phyloP scores from a whole-genome alignment of 2,797 vertebrate species.

The Propithecus perrieri region DNA sequence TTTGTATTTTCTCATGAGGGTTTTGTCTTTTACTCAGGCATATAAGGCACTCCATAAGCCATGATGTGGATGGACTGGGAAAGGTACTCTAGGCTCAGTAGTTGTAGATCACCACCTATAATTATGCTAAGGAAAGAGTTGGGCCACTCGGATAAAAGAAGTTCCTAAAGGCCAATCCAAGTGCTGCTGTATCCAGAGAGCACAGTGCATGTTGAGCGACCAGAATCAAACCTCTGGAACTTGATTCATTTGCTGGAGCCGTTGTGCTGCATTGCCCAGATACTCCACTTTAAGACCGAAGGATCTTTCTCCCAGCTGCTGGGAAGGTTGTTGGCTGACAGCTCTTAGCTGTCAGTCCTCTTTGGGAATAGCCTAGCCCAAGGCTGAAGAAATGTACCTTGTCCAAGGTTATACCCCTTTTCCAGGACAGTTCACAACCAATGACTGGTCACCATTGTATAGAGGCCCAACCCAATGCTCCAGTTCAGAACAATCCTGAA shows the following conservation, averaged over 20 bases:
- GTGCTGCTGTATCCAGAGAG: not conserved
- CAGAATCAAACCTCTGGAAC: not conserved
- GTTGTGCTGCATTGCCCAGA: not conserved
- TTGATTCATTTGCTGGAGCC: not conserved
- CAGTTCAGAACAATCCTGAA: not conserved
- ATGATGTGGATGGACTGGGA: not conserved
- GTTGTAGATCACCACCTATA: not conserved
- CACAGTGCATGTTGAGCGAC: fast-evolving
- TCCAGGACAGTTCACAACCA: not conserved
- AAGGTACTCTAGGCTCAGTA: not conserved
- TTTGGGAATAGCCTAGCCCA: not conserved
- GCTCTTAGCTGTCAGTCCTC: not conserved
- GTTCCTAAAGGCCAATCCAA: not conserved
- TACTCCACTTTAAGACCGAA: not conserved
- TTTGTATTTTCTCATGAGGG: not conserved
- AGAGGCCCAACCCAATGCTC: not conserved
- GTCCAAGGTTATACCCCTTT: not conserved
- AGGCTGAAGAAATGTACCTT: not conserved
- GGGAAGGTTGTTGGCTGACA: not conserved
- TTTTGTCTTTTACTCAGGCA: not conserved
- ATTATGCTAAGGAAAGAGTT: not conserved
- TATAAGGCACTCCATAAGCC: not conserved
- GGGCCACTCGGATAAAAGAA: not conserved
- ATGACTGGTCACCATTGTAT: no score
- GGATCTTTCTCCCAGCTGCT: not conserved